Conservation (phyloP, 2,888 invertebrate genomes). For the Pimpla rufipes region DNA sequence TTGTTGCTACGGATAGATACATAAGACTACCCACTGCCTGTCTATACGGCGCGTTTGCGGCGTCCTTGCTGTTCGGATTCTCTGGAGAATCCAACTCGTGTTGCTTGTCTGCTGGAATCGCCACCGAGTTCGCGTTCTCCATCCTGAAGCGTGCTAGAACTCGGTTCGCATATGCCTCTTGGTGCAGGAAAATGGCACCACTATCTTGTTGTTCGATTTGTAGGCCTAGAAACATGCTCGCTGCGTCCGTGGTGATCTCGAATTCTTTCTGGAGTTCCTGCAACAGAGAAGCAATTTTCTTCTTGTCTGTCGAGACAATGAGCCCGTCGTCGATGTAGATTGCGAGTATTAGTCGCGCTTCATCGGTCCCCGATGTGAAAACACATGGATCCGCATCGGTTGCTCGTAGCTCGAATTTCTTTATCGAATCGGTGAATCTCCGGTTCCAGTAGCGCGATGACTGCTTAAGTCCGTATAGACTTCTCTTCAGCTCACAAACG, state of each 20-base stretch:
- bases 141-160: conserved; percentile 62
- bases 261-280: conserved; percentile 43
- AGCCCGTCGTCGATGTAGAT: conserved; percentile 69
- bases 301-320: conserved; percentile 54
- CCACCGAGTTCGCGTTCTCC: conserved; percentile 57
- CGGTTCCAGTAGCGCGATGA: too few relatives aligned
- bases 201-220: conserved; percentile 60
- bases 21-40: conserved; percentile 30
- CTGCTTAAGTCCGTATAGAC: not conserved
- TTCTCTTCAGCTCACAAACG: conserved; percentile 69
- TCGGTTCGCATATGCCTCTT: conserved; percentile 58
- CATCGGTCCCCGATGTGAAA: conserved; percentile 55
- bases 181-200: conserved; percentile 63
- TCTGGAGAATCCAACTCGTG: conserved; percentile 48
- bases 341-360: conserved; percentile 53
- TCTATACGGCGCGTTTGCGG: not conserved
- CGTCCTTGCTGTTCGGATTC: conserved; percentile 49
- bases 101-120: conserved; percentile 48
- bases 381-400: conserved; percentile 74
- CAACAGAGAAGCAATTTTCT: conserved; percentile 38
- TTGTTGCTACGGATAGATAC: conserved; percentile 42
- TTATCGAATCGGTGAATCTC: conserved; percentile 71
- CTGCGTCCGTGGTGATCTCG: conserved; percentile 32
- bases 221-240: conserved; percentile 65
- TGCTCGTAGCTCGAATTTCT: conserved; percentile 66